Evolutionary conservation across 2,113 vertebrate species (phyloP).

Genomic region (Erythrocebus patas): DNA sequence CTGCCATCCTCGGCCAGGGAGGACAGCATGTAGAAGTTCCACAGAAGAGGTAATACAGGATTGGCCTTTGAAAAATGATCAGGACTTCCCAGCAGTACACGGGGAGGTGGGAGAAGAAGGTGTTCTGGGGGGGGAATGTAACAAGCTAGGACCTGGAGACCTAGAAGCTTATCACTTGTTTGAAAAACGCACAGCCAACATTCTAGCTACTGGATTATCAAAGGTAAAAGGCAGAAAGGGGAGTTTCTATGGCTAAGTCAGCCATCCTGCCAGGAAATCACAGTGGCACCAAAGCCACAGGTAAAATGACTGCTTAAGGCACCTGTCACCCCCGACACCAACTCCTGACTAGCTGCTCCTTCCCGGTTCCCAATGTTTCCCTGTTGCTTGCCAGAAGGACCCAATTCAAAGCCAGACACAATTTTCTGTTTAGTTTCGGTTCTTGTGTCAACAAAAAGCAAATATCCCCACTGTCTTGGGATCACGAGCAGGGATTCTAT

Average conservation of each 20-base stretch:
- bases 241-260: not conserved
- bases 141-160: not conserved
- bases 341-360: not conserved
- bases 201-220: not conserved
- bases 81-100: not conserved
- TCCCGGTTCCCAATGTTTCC: not conserved
- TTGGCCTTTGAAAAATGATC: not conserved
- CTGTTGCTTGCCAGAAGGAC: conserved; percentile 22
- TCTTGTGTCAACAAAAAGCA: conserved; percentile 58
- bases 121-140: not conserved
- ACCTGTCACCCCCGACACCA: not conserved
- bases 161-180: not conserved
- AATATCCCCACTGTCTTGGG: conserved; percentile 50
- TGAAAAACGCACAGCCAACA: not conserved
- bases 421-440: conserved; percentile 68
- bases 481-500: not conserved
- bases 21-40: not conserved
- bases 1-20: not conserved
- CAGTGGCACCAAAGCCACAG: not conserved
- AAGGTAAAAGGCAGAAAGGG: not conserved
- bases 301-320: not conserved
- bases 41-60: no score
- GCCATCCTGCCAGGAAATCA: not conserved
- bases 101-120: not conserved
- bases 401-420: conserved; percentile 56